Evolutionary conservation across 2,888 invertebrate genomes (phyloP).

Genomic region (Plebejus anna): DNA sequence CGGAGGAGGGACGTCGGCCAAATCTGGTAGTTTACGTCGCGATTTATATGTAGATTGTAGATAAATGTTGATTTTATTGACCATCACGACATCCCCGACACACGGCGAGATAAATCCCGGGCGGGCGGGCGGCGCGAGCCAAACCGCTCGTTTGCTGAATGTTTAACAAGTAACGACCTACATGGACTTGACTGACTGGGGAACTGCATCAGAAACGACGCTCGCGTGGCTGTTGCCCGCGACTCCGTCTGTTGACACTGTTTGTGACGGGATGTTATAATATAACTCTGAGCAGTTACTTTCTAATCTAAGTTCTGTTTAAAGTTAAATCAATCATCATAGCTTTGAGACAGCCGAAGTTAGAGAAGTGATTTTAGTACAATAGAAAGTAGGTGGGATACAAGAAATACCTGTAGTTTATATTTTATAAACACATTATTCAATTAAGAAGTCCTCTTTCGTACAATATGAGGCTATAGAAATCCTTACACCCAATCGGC

Average conservation of each 20-base stretch:
- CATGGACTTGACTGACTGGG: neutral
- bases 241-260: neutral
- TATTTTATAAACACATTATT: too few relatives aligned
- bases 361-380: too few relatives aligned
- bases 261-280: neutral
- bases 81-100: neutral
- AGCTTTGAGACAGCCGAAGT: too few relatives aligned
- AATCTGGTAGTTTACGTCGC: conserved; percentile 2
- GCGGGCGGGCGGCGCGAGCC: neutral
- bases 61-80: conserved; percentile 19
- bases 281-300: too few relatives aligned
- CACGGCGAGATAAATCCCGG: neutral
- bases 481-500: neutral
- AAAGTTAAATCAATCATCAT: too few relatives aligned
- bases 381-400: too few relatives aligned
- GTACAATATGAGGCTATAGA: neutral
- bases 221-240: neutral
- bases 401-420: too few relatives aligned
- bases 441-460: neutral
- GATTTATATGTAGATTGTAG: conserved; percentile 8
- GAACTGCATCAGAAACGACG: neutral
- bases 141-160: conserved; percentile 2
- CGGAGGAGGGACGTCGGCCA: neutral
- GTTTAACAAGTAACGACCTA: conserved; percentile 3
- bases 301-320: too few relatives aligned